Conservation (phyloP, 2,113 vertebrate species). For the Oryzias melastigma region DNA sequence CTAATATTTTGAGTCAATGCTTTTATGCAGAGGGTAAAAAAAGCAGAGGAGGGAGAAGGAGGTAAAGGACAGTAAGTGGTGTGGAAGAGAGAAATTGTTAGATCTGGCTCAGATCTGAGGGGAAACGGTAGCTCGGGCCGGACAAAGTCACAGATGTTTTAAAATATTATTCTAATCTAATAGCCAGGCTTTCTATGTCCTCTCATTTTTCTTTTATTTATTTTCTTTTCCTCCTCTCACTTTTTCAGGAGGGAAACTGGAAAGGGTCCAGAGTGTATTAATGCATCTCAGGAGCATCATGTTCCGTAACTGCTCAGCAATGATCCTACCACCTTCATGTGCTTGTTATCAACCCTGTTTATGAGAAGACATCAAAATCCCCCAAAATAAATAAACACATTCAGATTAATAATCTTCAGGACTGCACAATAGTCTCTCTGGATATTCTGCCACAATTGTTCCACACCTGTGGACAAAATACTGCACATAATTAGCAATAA, state of each 20-base stretch:
- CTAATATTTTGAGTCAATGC: neutral
- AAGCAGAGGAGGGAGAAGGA: conserved; percentile 29
- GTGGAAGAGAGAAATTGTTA: conserved; percentile 60
- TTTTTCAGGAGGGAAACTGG: conserved; percentile 50
- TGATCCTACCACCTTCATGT: conserved; percentile 58
- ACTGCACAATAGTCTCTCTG: too few relatives aligned
- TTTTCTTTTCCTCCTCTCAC: conserved; percentile 37
- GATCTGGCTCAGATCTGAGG: conserved; percentile 72
- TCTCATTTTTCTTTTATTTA: conserved; percentile 42
- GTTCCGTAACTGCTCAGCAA: conserved; percentile 49
- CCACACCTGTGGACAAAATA: too few relatives aligned
- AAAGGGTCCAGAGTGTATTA: conserved; percentile 64
- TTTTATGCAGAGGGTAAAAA: conserved; percentile 18
- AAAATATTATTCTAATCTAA: conserved; percentile 82
- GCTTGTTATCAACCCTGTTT: conserved; percentile 65
- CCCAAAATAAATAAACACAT: conserved; percentile 22
- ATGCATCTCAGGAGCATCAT: conserved; percentile 77
- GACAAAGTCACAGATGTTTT: conserved; percentile 82
- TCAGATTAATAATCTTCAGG: conserved; percentile 28
- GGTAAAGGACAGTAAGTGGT: conserved; percentile 15
- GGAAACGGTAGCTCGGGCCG: conserved; percentile 70
- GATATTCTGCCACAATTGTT: too few relatives aligned
- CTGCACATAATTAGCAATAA: too few relatives aligned
- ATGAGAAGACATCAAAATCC: conserved; percentile 51
- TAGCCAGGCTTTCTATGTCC: conserved; percentile 74